A percentile compares a stretch with the other conserved stretches of the same genome.
Conservation (phyloP, 2,113 vertebrate genomes). For the Hypanus sabinus region DNA sequence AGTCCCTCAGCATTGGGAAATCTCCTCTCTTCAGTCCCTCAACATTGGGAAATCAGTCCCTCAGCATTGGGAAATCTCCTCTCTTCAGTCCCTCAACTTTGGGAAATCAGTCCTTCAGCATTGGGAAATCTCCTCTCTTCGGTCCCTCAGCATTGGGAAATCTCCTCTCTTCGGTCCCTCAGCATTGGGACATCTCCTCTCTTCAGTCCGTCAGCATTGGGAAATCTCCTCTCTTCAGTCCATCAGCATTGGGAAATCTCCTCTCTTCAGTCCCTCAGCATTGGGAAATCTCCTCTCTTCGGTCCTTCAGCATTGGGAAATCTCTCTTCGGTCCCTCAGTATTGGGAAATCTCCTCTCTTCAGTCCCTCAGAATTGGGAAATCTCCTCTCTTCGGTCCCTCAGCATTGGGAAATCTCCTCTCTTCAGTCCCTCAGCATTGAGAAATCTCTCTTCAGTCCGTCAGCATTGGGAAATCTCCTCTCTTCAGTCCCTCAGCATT, state of each 20-base stretch:
- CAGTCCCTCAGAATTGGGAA: background rate
- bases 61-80: background rate
- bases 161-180: background rate
- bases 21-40: no score
- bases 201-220: background rate
- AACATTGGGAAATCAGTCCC: no score
- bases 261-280: background rate
- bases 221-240: background rate
- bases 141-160: background rate
- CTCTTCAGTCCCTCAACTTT: no score
- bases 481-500: background rate
- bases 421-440: background rate
- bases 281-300: background rate
- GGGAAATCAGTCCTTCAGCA: background rate
- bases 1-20: background rate
- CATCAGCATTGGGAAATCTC: background rate
- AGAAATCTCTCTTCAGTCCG: background rate
- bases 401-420: background rate
- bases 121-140: background rate
- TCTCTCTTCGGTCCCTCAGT: background rate
- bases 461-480: background rate
- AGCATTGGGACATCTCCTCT: background rate
- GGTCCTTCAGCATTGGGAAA: background rate
- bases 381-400: background rate
- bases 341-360: background rate